Evolutionary conservation across 2,113 vertebrate genomes (phyloP).

Genomic region (Plecturocebus donacophilus): DNA sequence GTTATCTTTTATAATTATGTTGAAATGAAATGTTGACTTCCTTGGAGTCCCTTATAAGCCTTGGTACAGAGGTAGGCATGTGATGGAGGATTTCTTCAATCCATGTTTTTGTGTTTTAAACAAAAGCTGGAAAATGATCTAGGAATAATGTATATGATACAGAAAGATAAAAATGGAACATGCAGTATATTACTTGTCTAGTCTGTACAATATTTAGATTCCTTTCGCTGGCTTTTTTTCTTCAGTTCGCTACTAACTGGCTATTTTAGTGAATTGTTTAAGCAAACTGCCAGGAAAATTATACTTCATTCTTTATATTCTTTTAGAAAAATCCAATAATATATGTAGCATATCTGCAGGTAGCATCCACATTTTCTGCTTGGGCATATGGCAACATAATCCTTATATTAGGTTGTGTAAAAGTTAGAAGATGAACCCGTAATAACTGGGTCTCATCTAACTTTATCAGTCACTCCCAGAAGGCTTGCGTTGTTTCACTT

Average conservation of each 20-base stretch:
- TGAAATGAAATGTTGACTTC: neutral
- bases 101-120: neutral
- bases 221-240: neutral
- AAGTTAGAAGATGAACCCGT: neutral
- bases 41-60: neutral
- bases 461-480: neutral
- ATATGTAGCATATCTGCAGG: neutral
- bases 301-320: neutral
- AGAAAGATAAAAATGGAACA: neutral
- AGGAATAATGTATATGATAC: neutral
- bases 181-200: neutral
- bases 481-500: neutral
- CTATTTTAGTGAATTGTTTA: slow-evolving; percentile 1
- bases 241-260: neutral
- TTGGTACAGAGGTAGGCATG: neutral
- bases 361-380: neutral
- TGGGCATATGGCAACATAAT: neutral
- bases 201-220: neutral
- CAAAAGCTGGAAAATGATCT: neutral
- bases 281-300: neutral
- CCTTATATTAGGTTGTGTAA: neutral
- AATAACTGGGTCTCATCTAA: neutral
- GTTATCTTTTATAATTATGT: neutral
- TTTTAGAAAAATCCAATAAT: neutral
- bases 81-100: neutral